Base-by-base conservation (phyloP, 2,113 vertebrate species). In the Dipodomys spectabilis region DNA sequence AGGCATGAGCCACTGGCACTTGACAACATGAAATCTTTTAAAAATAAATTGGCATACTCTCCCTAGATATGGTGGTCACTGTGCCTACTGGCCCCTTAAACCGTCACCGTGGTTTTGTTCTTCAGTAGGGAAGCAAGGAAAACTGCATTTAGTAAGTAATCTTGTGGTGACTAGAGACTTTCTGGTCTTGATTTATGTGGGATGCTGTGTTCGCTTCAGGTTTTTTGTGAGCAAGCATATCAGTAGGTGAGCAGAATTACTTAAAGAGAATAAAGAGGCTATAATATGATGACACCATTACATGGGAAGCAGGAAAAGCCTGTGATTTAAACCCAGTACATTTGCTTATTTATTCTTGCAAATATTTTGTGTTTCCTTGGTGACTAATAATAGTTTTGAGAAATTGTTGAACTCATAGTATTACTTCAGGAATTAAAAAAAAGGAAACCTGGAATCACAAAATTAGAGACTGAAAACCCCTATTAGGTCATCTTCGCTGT, bases 321-420 rank as follows among this genome's bases (percentile, higher is more conserved):
- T 96, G 82, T 89, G 96, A 87, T 93, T 96, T 95, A 95, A 92
- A 89, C 49, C 88, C 75, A 90, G 72, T 93, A 39, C 87, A 72
- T 97, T 96, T 96, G 95, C 94, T 96, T 96, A 91, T 88, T 97
- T 97, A 95, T 97, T 90, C 80, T 77, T 95, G 74, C 96, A 98
- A 98, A 97, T 91, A 28, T 92, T 44, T 96, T 96, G 5, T 2
- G 96, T 98, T 97, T 97, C 97, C 97, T 97, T 98, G 97, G 96
- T 95, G 97, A 96, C 95, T 97, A 90, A 97, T 94, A 84, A 88
- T 80, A 97, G 86, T 98, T 97, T 93, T 96, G 97, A 82, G 72
- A 96, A 97, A 95, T 88, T 81, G 83, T 95, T 98, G 85, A 92
- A 83, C 95, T 98, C 95, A 86, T 49, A 97, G 92, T 94, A 93